Conservation (phyloP, 1,140 invertebrate species). For the Hormaphis cornu region DNA sequence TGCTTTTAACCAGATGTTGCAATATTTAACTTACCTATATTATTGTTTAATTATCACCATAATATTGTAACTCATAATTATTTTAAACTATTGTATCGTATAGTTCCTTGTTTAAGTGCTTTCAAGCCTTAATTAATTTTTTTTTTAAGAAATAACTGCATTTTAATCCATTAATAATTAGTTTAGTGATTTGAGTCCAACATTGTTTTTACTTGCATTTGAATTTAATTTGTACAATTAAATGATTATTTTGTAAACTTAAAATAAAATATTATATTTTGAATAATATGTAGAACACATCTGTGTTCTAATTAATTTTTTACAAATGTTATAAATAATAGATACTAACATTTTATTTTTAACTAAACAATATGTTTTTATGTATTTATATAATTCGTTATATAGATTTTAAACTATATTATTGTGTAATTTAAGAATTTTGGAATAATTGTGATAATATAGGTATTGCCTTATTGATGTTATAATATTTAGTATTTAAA, state of each 20-base stretch:
- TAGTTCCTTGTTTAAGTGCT: constrained; percentile 24
- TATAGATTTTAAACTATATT: constrained; percentile 12
- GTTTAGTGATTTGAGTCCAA: constrained; percentile 31
- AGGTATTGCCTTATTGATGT: constrained; percentile 30
- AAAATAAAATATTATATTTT: constrained; percentile 20
- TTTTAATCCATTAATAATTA: constrained; percentile 13
- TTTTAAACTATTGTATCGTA: constrained; percentile 27
- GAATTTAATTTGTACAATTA: constrained; percentile 18
- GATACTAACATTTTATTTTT: constrained; percentile 27
- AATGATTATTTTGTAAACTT: constrained; percentile 22
- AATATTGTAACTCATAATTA: constrained; percentile 27
- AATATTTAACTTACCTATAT: constrained; percentile 24
- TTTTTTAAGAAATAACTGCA: constrained; percentile 13
- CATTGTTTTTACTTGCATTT: constrained; percentile 18
- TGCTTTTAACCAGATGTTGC: constrained; percentile 22
- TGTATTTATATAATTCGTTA: constrained; percentile 17
- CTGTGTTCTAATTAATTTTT: constrained; percentile 20
- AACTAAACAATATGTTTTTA: constrained; percentile 20
- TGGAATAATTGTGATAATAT: constrained; percentile 26
- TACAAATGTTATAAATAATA: constrained; percentile 22
- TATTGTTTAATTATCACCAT: constrained; percentile 15
- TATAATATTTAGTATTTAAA: too few species aligned
- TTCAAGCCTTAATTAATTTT: neutral
- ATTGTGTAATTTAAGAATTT: constrained; percentile 27
- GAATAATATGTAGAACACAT: constrained; percentile 13